phyloP scores from a whole-genome alignment of 2,888 invertebrate species.

The Elysia crispata region DNA sequence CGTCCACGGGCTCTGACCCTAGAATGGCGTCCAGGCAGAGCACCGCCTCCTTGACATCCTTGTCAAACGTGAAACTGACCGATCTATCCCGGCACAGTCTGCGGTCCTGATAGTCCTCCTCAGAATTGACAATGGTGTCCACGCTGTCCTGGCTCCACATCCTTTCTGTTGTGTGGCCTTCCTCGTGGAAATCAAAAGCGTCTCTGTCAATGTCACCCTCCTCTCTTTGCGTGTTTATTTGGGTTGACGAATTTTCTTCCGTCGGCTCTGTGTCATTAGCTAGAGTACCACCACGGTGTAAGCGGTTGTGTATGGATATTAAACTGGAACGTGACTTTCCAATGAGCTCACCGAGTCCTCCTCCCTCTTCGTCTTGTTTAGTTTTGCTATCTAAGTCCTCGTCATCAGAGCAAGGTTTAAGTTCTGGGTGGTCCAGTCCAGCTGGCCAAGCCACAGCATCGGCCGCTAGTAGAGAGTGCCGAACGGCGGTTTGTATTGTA shows the following conservation, averaged over 20 bases:
- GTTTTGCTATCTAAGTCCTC: too few relatives aligned
- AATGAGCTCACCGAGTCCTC: slow-evolving; percentile 17
- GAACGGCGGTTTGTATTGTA: too few relatives aligned
- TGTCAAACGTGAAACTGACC: neutral
- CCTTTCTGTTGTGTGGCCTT: neutral
- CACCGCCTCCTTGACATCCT: slow-evolving; percentile 17
- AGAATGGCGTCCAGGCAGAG: neutral
- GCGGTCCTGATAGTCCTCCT: slow-evolving; percentile 14
- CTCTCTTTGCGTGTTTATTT: neutral
- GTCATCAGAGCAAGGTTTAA: too few relatives aligned
- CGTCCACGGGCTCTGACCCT: neutral
- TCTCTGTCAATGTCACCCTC: neutral
- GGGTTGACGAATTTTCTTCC: neutral
- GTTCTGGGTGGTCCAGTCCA: too few relatives aligned
- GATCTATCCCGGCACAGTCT: neutral
- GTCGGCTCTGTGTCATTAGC: neutral
- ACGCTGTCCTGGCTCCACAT: neutral
- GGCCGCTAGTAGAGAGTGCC: too few relatives aligned
- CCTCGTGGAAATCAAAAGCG: neutral
- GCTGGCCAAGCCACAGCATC: too few relatives aligned
- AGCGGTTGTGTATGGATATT: neutral
- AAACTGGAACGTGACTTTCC: neutral
- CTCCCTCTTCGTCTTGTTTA: neutral
- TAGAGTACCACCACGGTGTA: neutral
- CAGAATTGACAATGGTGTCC: neutral